Conservation (phyloP, 2,888 invertebrate species). For the Lottia gigantea region DNA sequence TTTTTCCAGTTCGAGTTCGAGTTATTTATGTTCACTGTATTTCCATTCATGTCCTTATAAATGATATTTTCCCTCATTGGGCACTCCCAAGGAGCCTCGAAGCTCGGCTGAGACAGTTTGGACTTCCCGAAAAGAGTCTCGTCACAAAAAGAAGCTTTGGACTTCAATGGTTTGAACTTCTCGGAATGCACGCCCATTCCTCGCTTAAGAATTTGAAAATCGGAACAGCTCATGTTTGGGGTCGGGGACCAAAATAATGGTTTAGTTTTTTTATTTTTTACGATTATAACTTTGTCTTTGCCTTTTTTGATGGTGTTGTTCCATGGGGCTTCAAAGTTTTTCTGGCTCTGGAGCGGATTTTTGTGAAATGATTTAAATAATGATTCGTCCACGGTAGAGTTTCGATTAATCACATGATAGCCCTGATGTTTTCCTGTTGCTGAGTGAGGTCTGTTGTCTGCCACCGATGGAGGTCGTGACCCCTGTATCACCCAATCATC, state of each 20-base stretch:
- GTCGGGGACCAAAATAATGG: slow-evolving; percentile 52
- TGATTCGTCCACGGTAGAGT: slow-evolving; percentile 51
- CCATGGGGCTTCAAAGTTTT: slow-evolving; percentile 30
- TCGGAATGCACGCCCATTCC: not conserved
- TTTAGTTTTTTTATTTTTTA: slow-evolving; percentile 24
- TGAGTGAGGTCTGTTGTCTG: slow-evolving; percentile 22
- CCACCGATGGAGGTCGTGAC: slow-evolving; percentile 36
- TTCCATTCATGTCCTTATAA: not conserved
- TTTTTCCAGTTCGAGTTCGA: not conserved
- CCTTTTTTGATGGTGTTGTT: slow-evolving; percentile 19
- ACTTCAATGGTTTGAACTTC: slow-evolving; percentile 46
- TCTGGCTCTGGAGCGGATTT: slow-evolving; percentile 28
- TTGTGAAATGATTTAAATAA: slow-evolving; percentile 40
- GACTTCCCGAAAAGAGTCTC: slow-evolving; percentile 55
- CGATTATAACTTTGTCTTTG: slow-evolving; percentile 13
- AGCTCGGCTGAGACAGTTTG: slow-evolving; percentile 48
- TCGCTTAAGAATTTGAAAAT: not conserved
- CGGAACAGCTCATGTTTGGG: slow-evolving; percentile 3
- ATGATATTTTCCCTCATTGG: not conserved
- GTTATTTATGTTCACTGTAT: not conserved
- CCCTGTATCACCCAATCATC: slow-evolving; percentile 39
- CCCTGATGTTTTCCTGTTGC: slow-evolving; percentile 32
- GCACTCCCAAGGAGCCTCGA: slow-evolving; percentile 58
- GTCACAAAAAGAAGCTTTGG: slow-evolving; percentile 56
- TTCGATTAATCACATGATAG: slow-evolving; percentile 42